Percentiles rank a stretch among this genome's conserved stretches.
Conservation (phyloP, 2,888 invertebrate genomes). For the Apamea epomidion region DNA sequence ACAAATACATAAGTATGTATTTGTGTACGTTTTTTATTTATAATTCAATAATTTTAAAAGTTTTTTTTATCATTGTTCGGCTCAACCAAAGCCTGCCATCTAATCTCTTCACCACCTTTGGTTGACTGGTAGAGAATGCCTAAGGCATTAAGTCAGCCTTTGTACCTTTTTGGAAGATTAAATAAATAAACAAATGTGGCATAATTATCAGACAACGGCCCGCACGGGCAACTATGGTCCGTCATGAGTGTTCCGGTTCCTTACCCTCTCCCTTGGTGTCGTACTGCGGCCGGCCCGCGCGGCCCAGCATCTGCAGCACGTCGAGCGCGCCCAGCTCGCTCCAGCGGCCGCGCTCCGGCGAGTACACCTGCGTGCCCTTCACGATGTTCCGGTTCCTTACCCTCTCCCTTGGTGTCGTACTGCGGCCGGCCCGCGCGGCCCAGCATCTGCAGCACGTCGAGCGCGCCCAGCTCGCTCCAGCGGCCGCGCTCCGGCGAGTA, state of each 20-base stretch:
- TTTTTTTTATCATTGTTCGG: too few species aligned
- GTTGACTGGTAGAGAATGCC: too few species aligned
- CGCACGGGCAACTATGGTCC: too few species aligned
- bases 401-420: slow-evolving; percentile 97
- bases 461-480: slow-evolving; percentile 99
- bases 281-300: slow-evolving; percentile 99
- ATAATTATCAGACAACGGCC: too few species aligned
- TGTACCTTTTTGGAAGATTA: too few species aligned
- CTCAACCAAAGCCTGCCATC: too few species aligned
- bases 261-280: slow-evolving; percentile 95
- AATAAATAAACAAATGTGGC: too few species aligned
- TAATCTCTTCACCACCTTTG: too few species aligned
- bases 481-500: slow-evolving; percentile 99
- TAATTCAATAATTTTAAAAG: too few species aligned
- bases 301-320: slow-evolving; percentile 99
- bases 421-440: slow-evolving; percentile 99
- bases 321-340: slow-evolving; percentile 99
- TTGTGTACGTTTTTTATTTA: too few species aligned
- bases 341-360: slow-evolving; percentile 99
- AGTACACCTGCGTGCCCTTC: slow-evolving; percentile 99
- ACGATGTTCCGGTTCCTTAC: slow-evolving; percentile 88
- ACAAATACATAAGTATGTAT: too few species aligned
- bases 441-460: slow-evolving; percentile 99
- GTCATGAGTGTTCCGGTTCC: background rate
- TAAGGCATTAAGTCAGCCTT: too few species aligned